Percentiles rank a stretch among this genome's conserved stretches.
phyloP scores from a whole-genome alignment of 2,888 invertebrate genomes.

The Clivina fossor region DNA sequence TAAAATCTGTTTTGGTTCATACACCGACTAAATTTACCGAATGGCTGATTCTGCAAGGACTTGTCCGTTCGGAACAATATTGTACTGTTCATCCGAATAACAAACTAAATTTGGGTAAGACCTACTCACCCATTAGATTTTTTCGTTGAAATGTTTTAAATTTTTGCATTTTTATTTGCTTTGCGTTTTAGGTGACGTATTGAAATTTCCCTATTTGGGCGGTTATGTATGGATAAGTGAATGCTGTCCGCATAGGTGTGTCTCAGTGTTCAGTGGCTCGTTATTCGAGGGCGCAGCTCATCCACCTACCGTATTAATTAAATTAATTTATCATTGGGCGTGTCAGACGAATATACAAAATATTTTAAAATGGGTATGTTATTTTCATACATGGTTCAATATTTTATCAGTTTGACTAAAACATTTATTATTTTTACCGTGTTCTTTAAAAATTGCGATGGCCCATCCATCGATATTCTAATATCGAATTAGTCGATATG shows the following conservation, averaged over 20 bases:
- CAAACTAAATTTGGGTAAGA: constrained; percentile 71
- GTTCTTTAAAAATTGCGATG: no score
- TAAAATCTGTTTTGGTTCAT: constrained; percentile 79
- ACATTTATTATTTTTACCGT: no score
- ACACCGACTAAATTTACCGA: constrained; percentile 84
- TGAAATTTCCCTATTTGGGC: constrained; percentile 83
- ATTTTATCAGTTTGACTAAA: neutral
- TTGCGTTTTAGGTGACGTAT: constrained; percentile 64
- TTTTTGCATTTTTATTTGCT: constrained; percentile 37
- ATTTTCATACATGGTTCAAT: no score
- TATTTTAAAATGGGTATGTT: constrained; percentile 81
- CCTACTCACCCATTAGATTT: no score
- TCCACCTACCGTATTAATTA: constrained; percentile 78
- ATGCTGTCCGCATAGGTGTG: constrained; percentile 81
- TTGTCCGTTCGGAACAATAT: constrained; percentile 77
- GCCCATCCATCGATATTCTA: no score
- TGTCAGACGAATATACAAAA: constrained; percentile 89
- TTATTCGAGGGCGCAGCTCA: constrained; percentile 85
- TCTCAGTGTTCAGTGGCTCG: constrained; percentile 85
- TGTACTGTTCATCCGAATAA: constrained; percentile 69
- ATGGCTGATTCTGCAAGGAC: constrained; percentile 85
- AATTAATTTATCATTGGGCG: constrained; percentile 88
- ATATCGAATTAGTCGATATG: no score
- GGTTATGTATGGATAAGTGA: constrained; percentile 91
- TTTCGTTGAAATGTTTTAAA: no score